phyloP scores from a whole-genome alignment of 2,888 invertebrate genomes.

The Papilio elwesi region DNA sequence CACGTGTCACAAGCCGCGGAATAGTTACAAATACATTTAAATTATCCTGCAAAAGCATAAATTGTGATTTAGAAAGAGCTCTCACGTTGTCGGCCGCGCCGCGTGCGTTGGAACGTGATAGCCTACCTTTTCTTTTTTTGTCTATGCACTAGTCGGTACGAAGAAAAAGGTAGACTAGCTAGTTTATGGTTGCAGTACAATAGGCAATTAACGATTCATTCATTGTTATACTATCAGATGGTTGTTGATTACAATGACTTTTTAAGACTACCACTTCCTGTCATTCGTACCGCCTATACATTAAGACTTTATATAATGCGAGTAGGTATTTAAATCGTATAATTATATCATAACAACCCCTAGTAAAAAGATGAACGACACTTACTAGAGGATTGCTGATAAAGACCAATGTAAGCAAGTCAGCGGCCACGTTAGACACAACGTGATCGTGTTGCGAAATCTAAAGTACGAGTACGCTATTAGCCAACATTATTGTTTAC shows the following conservation, averaged over 20 bases:
- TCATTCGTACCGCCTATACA: constrained; percentile 52
- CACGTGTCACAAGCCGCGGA: constrained; percentile 50
- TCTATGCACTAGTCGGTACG: constrained; percentile 55
- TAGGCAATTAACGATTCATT: constrained; percentile 69
- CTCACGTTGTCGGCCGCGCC: constrained; percentile 57
- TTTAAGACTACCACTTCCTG: constrained; percentile 62
- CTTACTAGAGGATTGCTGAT: constrained; percentile 48
- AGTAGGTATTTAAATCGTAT: constrained; percentile 42
- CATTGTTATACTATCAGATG: constrained; percentile 71
- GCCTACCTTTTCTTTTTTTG: constrained; percentile 52
- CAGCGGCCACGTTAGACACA: constrained; percentile 53
- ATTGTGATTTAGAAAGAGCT: constrained; percentile 62
- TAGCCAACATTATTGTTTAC: constrained; percentile 51
- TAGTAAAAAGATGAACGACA: constrained; percentile 59
- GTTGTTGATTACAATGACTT: constrained; percentile 36
- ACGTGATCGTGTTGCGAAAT: constrained; percentile 63
- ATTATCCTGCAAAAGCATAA: constrained; percentile 56
- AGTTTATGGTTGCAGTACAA: constrained; percentile 63
- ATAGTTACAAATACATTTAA: constrained; percentile 56
- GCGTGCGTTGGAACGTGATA: constrained; percentile 70
- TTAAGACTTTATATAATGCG: constrained; percentile 49
- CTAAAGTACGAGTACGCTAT: constrained; percentile 43
- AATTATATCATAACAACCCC: too few species aligned
- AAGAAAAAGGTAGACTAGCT: constrained; percentile 62
- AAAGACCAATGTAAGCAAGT: constrained; percentile 46